Conservation (phyloP, 2,888 invertebrate genomes). For the Formica aserva region DNA sequence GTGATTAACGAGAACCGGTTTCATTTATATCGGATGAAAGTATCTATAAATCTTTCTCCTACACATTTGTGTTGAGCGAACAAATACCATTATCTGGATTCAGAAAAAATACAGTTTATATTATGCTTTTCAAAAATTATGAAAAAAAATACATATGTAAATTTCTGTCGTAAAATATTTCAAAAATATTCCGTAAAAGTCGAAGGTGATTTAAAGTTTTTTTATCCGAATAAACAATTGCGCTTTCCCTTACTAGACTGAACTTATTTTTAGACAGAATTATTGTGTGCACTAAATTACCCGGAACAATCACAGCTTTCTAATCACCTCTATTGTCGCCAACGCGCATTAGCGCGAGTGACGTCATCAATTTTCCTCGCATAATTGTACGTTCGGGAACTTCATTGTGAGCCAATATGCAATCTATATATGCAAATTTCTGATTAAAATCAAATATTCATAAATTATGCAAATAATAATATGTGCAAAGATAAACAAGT, state of each 20-base stretch:
- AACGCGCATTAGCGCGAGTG: not conserved
- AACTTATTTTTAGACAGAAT: conserved; percentile 10
- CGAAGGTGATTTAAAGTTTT: not conserved
- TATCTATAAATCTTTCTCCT: conserved; percentile 35
- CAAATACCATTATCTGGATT: not conserved
- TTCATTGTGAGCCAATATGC: not conserved
- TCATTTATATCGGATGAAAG: conserved; percentile 25
- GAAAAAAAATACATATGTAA: not conserved
- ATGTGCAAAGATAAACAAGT: too few species aligned
- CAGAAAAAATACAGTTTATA: not conserved
- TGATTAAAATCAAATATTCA: conserved; percentile 4
- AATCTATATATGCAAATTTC: not conserved
- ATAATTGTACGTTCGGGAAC: not conserved
- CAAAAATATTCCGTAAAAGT: conserved; percentile 1
- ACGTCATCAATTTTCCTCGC: not conserved
- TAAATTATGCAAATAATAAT: not conserved
- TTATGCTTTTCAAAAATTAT: conserved; percentile 1
- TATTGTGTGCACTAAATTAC: not conserved
- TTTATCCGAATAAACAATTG: not conserved
- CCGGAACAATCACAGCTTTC: not conserved
- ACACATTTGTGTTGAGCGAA: not conserved
- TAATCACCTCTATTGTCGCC: not conserved
- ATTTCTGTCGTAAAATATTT: not conserved
- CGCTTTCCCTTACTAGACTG: not conserved
- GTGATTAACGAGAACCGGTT: conserved; percentile 46